Evolutionary conservation across 2,113 vertebrate genomes (phyloP), one percentile per base, ranked within the genome.

Genomic region (Carollia perspicillata): DNA sequence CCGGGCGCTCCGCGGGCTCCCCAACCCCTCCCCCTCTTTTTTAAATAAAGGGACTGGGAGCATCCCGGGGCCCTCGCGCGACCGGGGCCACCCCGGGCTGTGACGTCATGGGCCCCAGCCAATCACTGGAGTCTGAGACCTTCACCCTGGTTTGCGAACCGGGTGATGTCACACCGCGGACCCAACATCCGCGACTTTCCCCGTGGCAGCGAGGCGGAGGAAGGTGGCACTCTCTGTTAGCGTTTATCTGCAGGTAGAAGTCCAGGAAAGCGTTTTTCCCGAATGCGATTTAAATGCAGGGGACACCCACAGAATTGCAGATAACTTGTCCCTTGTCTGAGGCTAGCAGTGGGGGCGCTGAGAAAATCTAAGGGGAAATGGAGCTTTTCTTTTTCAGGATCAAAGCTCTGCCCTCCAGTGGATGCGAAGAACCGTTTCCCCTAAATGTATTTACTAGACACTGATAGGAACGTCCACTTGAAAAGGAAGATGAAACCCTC

Each of bases 61-160:
- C 63, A 44, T 40, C 83, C 91, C 30, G 3, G 26, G 63, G 80
- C 79, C 95, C 87, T 49, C 2, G 10, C 14, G 16, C 37, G 74
- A 68, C 75, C 66, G 1, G 71, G 49, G 44, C 92, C 81, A 79
- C 84, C 95, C 84, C 63, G 9, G 66, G 1, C 3, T 66, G 75
- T 97, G 97, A 96, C 96, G 95, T 97, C 95, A 97, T 13, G 68
- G 30, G 0, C 37, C 30, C 37, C 23, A 51, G 53, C 97, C 96
- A 97, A 97, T 97, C 87, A 23, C 28, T 8, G n/a, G 58, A 53
- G 42, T 26, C 63, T 1, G 35, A 78, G 51, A 5, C 60, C 17
- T 4, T 37, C n/a, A 23, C 49, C 33, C 47, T 0, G 63, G 63
- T 17, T 68, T 0, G 65, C 6, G 66, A 81, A 89, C 71, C 44